phyloP scores from a whole-genome alignment of 37 sponge, comb jelly and placozoan species.

The Sycon ciliatum region DNA sequence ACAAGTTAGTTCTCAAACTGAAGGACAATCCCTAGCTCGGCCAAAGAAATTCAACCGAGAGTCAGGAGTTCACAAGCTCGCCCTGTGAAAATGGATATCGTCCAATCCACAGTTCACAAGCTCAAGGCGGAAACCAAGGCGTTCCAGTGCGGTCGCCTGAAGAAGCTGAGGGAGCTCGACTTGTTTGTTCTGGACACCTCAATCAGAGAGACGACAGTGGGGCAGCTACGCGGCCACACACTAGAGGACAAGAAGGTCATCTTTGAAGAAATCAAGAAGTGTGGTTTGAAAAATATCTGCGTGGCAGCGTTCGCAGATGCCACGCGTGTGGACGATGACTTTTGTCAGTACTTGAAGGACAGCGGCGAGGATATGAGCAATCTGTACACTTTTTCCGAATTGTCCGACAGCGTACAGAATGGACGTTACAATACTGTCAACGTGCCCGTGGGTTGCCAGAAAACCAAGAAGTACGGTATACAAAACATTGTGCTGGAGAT shows the following conservation, averaged over 20 bases:
- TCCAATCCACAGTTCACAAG: background rate
- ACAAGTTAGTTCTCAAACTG: no score
- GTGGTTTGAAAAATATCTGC: conserved; percentile 28
- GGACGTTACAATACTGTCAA: conserved; percentile 8
- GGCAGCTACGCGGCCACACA: conserved; percentile 41
- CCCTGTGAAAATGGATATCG: no score
- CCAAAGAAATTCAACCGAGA: no score
- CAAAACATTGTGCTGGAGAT: conserved; percentile 32
- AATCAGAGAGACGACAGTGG: conserved; percentile 41
- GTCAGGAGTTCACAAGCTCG: no score
- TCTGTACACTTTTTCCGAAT: conserved; percentile 26
- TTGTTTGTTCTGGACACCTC: conserved; percentile 44
- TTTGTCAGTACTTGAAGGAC: conserved; percentile 15
- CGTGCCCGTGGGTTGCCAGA: conserved; percentile 20
- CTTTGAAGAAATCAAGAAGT: conserved; percentile 39
- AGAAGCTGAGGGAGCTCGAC: conserved; percentile 24
- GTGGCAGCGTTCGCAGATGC: conserved; percentile 36
- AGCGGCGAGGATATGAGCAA: conserved; percentile 26
- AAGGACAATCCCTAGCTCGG: no score
- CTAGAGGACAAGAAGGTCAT: conserved; percentile 36
- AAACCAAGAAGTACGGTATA: conserved; percentile 24
- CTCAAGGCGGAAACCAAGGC: background rate
- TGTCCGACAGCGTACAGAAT: conserved; percentile 14
- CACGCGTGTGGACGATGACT: conserved; percentile 33
- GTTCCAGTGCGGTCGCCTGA: background rate